phyloP scores from a whole-genome alignment of 2,888 invertebrate species.

The Dicyrtoma fusca region DNA sequence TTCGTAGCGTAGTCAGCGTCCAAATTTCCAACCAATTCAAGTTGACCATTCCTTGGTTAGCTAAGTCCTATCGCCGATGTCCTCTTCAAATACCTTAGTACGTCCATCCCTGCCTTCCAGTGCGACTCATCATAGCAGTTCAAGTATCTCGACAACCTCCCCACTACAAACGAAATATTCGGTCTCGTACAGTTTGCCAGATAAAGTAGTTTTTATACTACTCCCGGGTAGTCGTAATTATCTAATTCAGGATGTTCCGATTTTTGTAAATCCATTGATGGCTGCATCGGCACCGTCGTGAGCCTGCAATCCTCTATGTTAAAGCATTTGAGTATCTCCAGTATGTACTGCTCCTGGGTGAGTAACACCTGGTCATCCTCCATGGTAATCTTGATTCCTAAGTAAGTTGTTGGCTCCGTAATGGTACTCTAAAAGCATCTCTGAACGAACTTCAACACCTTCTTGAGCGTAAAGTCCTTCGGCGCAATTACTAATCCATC shows the following conservation, averaged over 20 bases:
- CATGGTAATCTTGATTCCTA: not conserved
- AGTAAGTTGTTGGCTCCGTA: not conserved
- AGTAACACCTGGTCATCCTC: not conserved
- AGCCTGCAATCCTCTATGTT: conserved; percentile 1
- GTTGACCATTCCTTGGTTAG: not conserved
- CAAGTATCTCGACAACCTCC: conserved; percentile 47
- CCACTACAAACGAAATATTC: conserved; percentile 44
- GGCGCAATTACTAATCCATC: conserved; percentile 40
- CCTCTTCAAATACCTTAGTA: conserved; percentile 46
- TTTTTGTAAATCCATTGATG: not conserved
- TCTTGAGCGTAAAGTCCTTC: not conserved
- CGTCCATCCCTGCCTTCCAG: conserved; percentile 44
- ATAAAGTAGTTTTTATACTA: conserved; percentile 42
- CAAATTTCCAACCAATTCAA: conserved; percentile 35
- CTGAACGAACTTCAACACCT: not conserved
- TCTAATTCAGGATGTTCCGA: too few relatives aligned
- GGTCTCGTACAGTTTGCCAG: conserved; percentile 48
- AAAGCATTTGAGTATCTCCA: not conserved
- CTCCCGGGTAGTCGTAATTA: conserved; percentile 31
- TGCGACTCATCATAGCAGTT: conserved; percentile 46
- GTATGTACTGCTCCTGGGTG: not conserved
- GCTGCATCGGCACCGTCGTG: conserved; percentile 1
- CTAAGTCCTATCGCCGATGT: conserved; percentile 22
- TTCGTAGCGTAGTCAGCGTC: conserved; percentile 52
- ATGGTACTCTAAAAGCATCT: not conserved